phyloP scores from a whole-genome alignment of 2,113 vertebrate genomes.

The Octodon degus region DNA sequence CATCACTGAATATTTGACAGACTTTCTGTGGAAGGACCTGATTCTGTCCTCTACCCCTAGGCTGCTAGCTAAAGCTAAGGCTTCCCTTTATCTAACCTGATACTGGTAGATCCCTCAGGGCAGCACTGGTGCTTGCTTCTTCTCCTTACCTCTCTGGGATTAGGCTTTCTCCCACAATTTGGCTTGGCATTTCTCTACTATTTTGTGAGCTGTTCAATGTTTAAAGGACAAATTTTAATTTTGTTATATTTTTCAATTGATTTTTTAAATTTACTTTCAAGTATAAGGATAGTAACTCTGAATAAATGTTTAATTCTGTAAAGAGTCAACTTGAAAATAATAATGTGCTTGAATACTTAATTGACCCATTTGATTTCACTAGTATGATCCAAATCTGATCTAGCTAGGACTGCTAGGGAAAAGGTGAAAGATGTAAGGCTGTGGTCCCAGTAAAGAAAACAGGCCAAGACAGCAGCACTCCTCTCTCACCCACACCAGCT shows the following conservation, averaged over 20 bases:
- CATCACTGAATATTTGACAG: conserved; percentile 25
- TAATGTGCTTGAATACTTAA: conserved; percentile 31
- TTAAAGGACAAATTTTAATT: not conserved
- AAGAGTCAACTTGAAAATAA: not conserved
- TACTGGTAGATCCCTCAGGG: not conserved
- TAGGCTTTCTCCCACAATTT: conserved; percentile 36
- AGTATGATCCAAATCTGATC: not conserved
- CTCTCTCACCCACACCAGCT: not conserved
- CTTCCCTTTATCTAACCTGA: not conserved
- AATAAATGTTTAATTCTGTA: conserved; percentile 18
- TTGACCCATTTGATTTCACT: not conserved
- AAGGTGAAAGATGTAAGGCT: not conserved
- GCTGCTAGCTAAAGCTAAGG: not conserved
- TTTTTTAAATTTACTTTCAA: conserved; percentile 50
- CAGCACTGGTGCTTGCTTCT: not conserved
- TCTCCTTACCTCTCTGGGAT: not conserved
- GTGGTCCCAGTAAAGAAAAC: not conserved
- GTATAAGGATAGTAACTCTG: conserved; percentile 5
- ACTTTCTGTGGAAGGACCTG: not conserved
- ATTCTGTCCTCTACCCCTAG: not conserved
- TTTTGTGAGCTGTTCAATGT: conserved; percentile 26
- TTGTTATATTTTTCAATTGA: conserved; percentile 37
- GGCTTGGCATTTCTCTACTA: not conserved
- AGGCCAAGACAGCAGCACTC: not conserved
- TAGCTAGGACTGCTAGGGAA: not conserved